phyloP scores from a whole-genome alignment of 2,113 vertebrate genomes.

The Odontophorus gujanensis region DNA sequence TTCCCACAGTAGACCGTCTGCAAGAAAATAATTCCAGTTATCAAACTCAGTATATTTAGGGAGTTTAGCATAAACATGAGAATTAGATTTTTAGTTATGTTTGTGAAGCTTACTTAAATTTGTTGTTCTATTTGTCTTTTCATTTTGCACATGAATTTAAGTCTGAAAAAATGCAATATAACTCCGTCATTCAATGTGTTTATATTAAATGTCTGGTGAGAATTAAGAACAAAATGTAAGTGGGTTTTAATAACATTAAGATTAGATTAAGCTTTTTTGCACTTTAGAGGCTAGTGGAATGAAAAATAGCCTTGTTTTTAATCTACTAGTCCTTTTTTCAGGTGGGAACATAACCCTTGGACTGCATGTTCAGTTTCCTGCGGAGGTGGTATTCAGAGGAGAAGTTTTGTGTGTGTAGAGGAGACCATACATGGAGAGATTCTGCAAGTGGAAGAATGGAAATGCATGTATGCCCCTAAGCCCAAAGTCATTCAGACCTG shows the following conservation, averaged over 20 bases:
- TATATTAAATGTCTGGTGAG: neutral
- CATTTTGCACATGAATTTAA: neutral
- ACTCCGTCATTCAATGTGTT: neutral
- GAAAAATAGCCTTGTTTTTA: neutral
- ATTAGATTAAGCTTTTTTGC: neutral
- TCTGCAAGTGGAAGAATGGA: slow-evolving; percentile 92
- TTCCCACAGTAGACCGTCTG: neutral
- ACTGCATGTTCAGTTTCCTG: slow-evolving; percentile 91
- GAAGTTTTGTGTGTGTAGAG: slow-evolving; percentile 90
- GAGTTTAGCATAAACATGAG: neutral
- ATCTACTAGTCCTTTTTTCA: slow-evolving; percentile 40
- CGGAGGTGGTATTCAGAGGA: slow-evolving; percentile 89
- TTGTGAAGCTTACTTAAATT: neutral
- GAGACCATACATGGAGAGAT: slow-evolving; percentile 89
- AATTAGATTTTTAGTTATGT: neutral
- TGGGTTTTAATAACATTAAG: neutral
- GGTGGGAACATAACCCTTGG: slow-evolving; percentile 96
- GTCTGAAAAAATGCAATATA: neutral
- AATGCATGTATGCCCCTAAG: slow-evolving; percentile 90
- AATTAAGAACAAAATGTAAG: neutral
- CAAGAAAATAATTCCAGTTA: neutral
- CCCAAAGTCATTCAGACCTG: slow-evolving; percentile 87
- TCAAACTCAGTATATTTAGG: neutral
- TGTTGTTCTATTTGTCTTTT: neutral
- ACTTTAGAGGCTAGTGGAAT: neutral